Evolutionary conservation across 1,140 invertebrate species (phyloP).

Genomic region (Brachionus asplanchnoidis): DNA sequence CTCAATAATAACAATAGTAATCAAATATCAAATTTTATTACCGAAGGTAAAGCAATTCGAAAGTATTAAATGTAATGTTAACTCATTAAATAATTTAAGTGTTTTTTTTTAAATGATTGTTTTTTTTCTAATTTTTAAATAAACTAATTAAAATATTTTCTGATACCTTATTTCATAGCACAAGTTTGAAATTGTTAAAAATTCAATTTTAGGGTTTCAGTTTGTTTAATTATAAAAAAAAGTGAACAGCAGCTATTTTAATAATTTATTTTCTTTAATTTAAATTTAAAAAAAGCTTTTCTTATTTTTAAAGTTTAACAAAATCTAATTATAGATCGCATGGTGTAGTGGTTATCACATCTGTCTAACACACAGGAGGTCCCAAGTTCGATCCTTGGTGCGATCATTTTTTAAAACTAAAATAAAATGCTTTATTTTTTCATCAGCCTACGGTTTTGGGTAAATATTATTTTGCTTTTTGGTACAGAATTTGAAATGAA

Average conservation of each 20-base stretch:
- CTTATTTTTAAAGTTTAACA: too few relatives aligned
- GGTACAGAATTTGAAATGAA: too few relatives aligned
- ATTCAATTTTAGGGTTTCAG: not conserved
- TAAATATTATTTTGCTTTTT: too few relatives aligned
- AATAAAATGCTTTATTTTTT: too few relatives aligned
- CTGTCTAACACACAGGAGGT: not conserved
- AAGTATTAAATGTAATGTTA: conserved; percentile 10
- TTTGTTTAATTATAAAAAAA: not conserved
- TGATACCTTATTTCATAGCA: not conserved
- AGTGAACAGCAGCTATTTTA: not conserved
- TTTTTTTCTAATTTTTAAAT: not conserved
- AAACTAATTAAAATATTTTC: not conserved
- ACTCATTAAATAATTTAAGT: not conserved
- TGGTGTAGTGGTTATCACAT: not conserved
- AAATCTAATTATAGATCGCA: not conserved
- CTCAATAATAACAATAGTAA: conserved; percentile 1
- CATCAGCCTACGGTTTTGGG: too few relatives aligned
- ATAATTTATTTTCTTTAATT: not conserved
- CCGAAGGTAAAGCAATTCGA: not conserved
- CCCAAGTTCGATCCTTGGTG: not conserved
- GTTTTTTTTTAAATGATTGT: not conserved
- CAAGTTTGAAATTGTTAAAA: not conserved
- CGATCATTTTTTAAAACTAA: not conserved
- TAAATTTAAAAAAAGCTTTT: not conserved
- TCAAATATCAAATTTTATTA: not conserved